Evolutionary conservation across 2,888 invertebrate genomes (phyloP).

Genomic region (Dryobotodes eremita): DNA sequence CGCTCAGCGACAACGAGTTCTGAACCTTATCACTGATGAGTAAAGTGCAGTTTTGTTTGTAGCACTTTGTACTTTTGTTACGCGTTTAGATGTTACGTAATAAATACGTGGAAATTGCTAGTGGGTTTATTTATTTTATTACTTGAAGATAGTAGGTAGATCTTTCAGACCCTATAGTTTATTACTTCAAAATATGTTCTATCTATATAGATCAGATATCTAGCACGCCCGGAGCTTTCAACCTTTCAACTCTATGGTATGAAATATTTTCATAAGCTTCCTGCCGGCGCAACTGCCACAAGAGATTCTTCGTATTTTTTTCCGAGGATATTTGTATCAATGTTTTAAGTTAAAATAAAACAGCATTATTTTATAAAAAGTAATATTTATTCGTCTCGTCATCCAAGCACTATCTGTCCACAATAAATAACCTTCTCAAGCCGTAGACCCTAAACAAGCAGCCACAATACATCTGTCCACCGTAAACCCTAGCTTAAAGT

Average conservation of each 20-base stretch:
- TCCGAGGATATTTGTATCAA: neutral
- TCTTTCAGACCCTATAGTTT: neutral
- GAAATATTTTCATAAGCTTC: neutral
- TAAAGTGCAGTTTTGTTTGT: neutral
- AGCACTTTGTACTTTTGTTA: neutral
- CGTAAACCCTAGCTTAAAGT: conserved; percentile 46
- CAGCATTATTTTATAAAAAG: conserved; percentile 59
- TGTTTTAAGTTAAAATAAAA: conserved; percentile 45
- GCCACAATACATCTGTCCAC: conserved; percentile 49
- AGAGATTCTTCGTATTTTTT: neutral
- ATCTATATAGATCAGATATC: no score
- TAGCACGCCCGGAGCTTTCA: neutral
- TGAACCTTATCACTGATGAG: conserved; percentile 58
- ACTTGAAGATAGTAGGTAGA: neutral
- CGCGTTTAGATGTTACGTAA: conserved; percentile 21
- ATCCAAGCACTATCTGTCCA: conserved; percentile 52
- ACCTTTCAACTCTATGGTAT: no score
- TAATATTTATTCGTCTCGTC: conserved; percentile 66
- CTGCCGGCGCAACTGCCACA: neutral
- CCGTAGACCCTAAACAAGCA: conserved; percentile 44
- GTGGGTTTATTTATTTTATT: conserved; percentile 13
- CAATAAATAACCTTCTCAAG: conserved; percentile 66
- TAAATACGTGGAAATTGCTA: conserved; percentile 34
- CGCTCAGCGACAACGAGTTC: conserved; percentile 89
- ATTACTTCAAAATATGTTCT: neutral